phyloP scores from a whole-genome alignment of 2,888 invertebrate genomes.

The Napeogenes sylphis region DNA sequence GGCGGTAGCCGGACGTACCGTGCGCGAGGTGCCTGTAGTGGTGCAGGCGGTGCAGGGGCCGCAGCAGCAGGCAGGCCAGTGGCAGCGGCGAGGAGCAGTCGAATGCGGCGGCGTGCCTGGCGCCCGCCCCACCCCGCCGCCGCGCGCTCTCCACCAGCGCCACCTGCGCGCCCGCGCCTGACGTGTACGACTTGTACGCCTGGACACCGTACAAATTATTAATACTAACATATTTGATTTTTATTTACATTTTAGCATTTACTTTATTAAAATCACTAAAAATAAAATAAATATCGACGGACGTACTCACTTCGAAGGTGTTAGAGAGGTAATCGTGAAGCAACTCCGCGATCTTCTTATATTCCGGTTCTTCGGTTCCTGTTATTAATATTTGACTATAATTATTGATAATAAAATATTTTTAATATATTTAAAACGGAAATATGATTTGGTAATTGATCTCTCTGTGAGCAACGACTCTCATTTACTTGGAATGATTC shows the following conservation, averaged over 20 bases:
- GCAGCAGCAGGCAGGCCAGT: slow-evolving; percentile 89
- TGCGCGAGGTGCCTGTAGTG: slow-evolving; percentile 82
- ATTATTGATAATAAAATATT: background rate
- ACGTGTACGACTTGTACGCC: slow-evolving; percentile 82
- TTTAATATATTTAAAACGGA: too few species aligned
- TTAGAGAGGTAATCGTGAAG: slow-evolving; percentile 59
- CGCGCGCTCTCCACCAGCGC: slow-evolving; percentile 89
- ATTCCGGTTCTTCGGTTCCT: slow-evolving; percentile 67
- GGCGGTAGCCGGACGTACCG: too few species aligned
- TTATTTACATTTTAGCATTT: too few species aligned
- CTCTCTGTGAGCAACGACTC: background rate
- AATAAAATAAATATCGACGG: too few species aligned
- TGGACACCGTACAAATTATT: slow-evolving; percentile 29
- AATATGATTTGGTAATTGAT: too few species aligned
- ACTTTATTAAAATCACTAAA: too few species aligned
- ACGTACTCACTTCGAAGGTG: slow-evolving; percentile 61
- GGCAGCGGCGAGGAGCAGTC: slow-evolving; percentile 85
- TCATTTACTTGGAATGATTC: too few species aligned
- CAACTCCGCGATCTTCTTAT: slow-evolving; percentile 62
- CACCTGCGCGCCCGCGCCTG: slow-evolving; percentile 84
- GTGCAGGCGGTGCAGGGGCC: slow-evolving; percentile 91
- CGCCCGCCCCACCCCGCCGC: slow-evolving; percentile 82
- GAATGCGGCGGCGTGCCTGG: slow-evolving; percentile 64
- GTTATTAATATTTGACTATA: slow-evolving; percentile 17
- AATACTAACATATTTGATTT: background rate